A percentile compares a stretch with the other conserved stretches of the same genome.
These are phyloP conservation scores for Crossocerus cetratus DNA, from an alignment of 2,888 invertebrate genomes.

Conservation along the genomic window DNA sequence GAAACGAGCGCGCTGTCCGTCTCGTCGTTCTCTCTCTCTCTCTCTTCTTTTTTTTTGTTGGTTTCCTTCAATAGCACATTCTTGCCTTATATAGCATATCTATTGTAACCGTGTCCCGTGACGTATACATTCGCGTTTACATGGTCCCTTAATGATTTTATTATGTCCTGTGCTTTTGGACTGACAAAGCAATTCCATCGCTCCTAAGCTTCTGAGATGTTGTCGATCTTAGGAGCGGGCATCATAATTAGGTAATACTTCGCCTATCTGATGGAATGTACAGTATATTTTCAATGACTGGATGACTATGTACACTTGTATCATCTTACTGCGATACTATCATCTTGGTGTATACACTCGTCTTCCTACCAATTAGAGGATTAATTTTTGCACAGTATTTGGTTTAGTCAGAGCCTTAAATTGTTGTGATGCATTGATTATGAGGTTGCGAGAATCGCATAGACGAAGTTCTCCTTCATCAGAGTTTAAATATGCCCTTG, in stretches of 20 bases:
- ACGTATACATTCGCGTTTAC: too few species aligned
- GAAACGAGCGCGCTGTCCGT: background rate
- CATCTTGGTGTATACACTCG: background rate
- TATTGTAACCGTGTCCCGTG: background rate
- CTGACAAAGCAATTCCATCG: constrained; percentile 1
- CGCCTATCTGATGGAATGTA: constrained; percentile 18
- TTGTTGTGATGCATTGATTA: too few species aligned
- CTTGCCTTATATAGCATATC: background rate
- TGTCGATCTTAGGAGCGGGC: constrained; percentile 9
- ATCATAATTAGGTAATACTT: constrained; percentile 15
- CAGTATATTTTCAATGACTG: constrained; percentile 8
- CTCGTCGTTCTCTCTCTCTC: too few species aligned
- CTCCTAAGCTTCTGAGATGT: constrained; percentile 12
- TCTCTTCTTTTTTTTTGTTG: too few species aligned
- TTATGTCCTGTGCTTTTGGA: constrained; percentile 11
- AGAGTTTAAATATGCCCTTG: constrained; percentile 36
- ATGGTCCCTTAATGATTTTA: constrained; percentile 25
- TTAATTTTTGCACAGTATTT: background rate
- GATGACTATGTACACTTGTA: background rate
- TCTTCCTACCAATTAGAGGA: background rate
- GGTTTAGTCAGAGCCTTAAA: background rate
- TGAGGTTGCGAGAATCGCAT: constrained; percentile 8
- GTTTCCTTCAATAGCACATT: background rate
- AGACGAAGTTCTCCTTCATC: constrained; percentile 30
- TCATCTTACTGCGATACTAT: background rate